Evolutionary conservation across 2,888 invertebrate genomes (phyloP), one percentile per base, ranked within the genome.

Genomic region (Archips crataeganus): DNA sequence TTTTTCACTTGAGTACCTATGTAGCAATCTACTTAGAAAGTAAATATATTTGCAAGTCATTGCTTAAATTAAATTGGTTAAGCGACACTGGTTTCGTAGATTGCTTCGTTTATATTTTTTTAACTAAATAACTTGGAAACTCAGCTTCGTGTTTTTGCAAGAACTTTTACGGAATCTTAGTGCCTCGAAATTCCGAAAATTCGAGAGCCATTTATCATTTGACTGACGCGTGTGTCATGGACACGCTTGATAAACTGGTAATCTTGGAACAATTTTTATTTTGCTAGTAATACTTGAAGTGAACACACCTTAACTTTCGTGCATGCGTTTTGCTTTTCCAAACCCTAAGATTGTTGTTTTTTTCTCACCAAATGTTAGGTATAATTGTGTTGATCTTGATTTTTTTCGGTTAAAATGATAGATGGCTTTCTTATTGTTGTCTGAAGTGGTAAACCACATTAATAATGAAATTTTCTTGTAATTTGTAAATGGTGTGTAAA

Each of bases 131-230:
- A 32, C 32, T 57, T 57, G 36, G 11, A 36, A 9, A 4, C 36
- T 11, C 9, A 9, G 47, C 60, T 60, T 6, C 36, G 60, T 13
- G 32, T 59, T 71, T 60, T 66, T 62, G 32, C 64, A 15, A 13
- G 54, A 42, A 57, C 61, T 69, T 74, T 74, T 68, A 36, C 51
- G 2, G 23, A 74, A 51, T 69, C 51, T 59, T 36, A 2, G 39
- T 36, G 57, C 62, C 49, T 32, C 74, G 59, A 65, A 60, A 60
- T 49, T 69, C 54, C 65, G n/a, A 60, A 54, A 13, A 67, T 36
- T 59, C 42, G 66, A 13, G 6, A 57, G 42, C 13, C 69, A 73
- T 74, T 70, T 42, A 74, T 74, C 70, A 74, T 61, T 74, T 11
- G 34, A 47, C 32, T 70, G 65, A 70, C 65, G 59, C 63, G 51